Evolutionary conservation across 2,888 invertebrate species (phyloP).

Genomic region (Phyto melanocephala): DNA sequence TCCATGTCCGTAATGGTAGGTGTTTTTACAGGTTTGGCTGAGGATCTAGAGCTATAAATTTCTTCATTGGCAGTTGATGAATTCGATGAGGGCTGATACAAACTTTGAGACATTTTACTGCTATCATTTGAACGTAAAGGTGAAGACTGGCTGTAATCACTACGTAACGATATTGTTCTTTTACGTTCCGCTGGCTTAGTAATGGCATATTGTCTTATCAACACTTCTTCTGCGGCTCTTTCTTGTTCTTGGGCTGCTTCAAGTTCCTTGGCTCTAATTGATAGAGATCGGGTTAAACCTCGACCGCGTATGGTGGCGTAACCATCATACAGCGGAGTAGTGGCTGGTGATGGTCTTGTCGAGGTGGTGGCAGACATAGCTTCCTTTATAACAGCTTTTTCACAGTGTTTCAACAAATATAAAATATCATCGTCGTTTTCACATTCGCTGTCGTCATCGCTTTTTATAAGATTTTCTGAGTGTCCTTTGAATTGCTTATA

Average conservation of each 20-base stretch:
- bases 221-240: conserved; percentile 2
- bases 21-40: conserved; percentile 74
- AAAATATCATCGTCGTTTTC: conserved; percentile 38
- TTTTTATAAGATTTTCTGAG: conserved; percentile 1
- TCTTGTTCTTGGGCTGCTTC: conserved; percentile 70
- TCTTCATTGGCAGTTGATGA: conserved; percentile 66
- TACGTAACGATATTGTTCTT: conserved; percentile 74
- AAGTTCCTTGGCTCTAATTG: conserved; percentile 75
- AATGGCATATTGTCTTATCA: conserved; percentile 10
- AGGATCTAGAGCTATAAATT: conserved; percentile 69
- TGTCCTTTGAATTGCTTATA: background rate
- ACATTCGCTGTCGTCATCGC: conserved; percentile 32
- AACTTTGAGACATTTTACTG: conserved; percentile 54
- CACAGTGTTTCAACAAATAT: conserved; percentile 15
- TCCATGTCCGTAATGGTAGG: conserved; percentile 74
- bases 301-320: conserved; percentile 91
- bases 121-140: conserved; percentile 49
- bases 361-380: conserved; percentile 65
- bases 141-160: conserved; percentile 72
- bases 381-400: conserved; percentile 27
- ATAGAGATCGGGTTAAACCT: conserved; percentile 78
- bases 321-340: conserved; percentile 87
- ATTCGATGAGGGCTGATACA: conserved; percentile 49
- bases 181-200: conserved; percentile 69
- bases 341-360: conserved; percentile 70